These are phyloP conservation scores for Brachyhypopomus gauderio DNA, from an alignment of 2,113 vertebrate species.

Conservation along the genomic window DNA sequence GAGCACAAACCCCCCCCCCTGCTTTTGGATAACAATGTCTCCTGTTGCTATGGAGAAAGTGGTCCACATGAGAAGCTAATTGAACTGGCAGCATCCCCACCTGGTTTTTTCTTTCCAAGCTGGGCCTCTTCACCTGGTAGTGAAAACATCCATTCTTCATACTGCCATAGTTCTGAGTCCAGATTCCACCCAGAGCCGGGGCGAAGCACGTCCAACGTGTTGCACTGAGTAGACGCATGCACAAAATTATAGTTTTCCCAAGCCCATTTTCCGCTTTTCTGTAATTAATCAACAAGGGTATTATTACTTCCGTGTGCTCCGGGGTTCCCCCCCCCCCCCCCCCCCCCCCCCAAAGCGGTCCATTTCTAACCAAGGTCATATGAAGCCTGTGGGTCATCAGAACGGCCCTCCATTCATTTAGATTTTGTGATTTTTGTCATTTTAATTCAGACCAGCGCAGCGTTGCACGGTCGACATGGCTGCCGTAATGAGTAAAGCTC, in stretches of 20 bases:
- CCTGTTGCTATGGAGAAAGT: constrained; percentile 55
- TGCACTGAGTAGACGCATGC: constrained; percentile 34
- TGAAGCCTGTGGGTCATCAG: constrained; percentile 19
- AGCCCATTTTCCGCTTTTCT: constrained; percentile 23
- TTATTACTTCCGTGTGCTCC: constrained; percentile 34
- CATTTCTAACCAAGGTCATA: constrained; percentile 6
- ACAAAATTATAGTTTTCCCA: constrained; percentile 41
- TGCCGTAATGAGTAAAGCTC: constrained; percentile 41
- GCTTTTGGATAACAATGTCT: constrained; percentile 56
- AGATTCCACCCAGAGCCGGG: constrained; percentile 31
- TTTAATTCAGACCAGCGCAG: constrained; percentile 54
- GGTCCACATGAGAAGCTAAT: constrained; percentile 53
- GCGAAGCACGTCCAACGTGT: constrained; percentile 7
- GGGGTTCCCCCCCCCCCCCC: neutral
- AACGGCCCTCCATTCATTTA: constrained; percentile 33
- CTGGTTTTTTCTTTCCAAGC: constrained; percentile 50
- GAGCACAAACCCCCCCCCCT: neutral
- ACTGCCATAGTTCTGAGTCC: constrained; percentile 30
- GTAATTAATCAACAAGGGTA: constrained; percentile 44
- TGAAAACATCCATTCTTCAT: constrained; percentile 56
- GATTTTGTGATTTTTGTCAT: constrained; percentile 37
- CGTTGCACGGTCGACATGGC: constrained; percentile 35
- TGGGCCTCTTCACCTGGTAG: constrained; percentile 49
- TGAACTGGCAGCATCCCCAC: constrained; percentile 48
- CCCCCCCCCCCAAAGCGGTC: neutral